Base-by-base conservation (phyloP, 2,888 invertebrate species). In the Rosalia funebris region DNA sequence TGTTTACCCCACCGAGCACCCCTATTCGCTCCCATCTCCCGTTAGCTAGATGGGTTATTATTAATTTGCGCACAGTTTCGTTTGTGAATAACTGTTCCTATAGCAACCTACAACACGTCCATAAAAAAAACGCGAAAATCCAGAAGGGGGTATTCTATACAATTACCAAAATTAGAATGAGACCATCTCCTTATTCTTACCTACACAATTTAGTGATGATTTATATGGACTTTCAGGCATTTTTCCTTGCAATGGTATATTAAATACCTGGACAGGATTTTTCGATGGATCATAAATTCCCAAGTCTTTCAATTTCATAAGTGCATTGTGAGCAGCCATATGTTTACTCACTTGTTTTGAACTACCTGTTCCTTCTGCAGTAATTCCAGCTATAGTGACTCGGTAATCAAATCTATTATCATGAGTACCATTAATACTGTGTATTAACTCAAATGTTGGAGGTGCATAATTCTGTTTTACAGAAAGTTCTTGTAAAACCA, bases 401-500 rank as follows among this genome's bases (percentile, higher is more conserved):
- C 69, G 53, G 74, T 85, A 84, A 60, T 82, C 78, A 77, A 83
- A 83, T 79, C 84, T 81, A 77, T 85, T 84, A 71, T 75, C 70
- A 50, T 81, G 81, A 2, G 79, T 79, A 1, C 80, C 81, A 39
- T 66, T 69, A 55, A 71, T 68, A 45, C 69, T 66, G 12, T 58
- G 42, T 1, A 77, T 71, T 37, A 81, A 62, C 31, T 76, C 82
- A 71, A 88, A 90, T 56, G 76, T 75, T 1, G 86, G 85, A 0
- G 88, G 87, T 0, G 80, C 71, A 12, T 75, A 71, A 0, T 82
- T 81, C 15, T 81, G 77, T 69, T 87, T 86, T 2, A 86, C 81
- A 80, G 88, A 85, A 79, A 88, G 82, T 77, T 90, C 90, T 75
- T 89, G 89, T 11, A 90, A 80, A 1, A 88, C 84, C 37, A 89